Evolutionary conservation across 2,888 invertebrate species (phyloP), one percentile per base, ranked within the genome.

Genomic region (Hipparchia semele): DNA sequence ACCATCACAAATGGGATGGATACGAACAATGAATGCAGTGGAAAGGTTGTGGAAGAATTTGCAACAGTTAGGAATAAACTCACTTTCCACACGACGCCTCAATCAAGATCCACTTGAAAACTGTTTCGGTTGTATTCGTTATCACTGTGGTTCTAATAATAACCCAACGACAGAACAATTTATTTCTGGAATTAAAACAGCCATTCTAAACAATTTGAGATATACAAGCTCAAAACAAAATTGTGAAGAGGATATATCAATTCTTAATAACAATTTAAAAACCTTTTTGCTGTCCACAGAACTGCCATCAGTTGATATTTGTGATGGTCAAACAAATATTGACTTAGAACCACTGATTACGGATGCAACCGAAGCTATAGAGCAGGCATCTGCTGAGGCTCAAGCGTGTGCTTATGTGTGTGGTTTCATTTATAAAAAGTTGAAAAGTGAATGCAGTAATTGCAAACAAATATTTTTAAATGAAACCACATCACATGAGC

Each of bases 31-130:
- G 6, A 58, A 58, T 58, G 56, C 56, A 1, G 23, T 58, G 8
- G 56, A 58, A 58, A 58, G 13, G 23, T 6, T 58, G 2, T 58
- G 56, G 56, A 58, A 58, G 13, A 58, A 58, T 58, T 13, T 58
- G 8, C 56, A 58, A 8, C 1, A 8, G 6, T 13, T 13, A 7
- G 23, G 23, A 6, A 5, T 58, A 7, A 58, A 58, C 6, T 7
- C 68, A 45, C 66, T 76, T n/a, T 64, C 76, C 9, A 76, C 75
- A 51, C 67, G 76, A 8, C 59, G 75, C 1, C 46, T 77, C 2
- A 70, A 78, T 51, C 75, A 79, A 62, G 77, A 79, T 67, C 71
- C 75, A 2, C 46, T 75, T 6, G 75, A 77, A 68, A 76, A 77
- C 54, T 73, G 39, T 58, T 77, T 78, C 59, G 77, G 76, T 33